Conservation (phyloP, 1,140 invertebrate genomes). For the Lepidurus packardi region DNA sequence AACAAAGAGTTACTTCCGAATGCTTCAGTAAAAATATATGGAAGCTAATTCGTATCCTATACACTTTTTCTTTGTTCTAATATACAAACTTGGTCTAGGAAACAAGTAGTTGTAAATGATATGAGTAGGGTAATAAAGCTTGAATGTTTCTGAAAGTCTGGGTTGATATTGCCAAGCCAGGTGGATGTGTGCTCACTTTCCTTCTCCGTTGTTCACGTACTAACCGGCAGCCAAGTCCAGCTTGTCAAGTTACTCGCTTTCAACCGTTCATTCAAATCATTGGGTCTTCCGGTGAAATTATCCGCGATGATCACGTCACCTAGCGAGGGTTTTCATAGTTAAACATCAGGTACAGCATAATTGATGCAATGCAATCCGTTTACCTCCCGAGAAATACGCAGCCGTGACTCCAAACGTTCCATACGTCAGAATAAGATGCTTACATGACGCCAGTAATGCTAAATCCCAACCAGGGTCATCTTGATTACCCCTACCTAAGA, state of each 20-base stretch:
- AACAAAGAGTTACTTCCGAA: too few relatives aligned
- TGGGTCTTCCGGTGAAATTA: slow-evolving; percentile 23
- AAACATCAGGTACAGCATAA: not conserved
- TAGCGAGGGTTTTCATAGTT: not conserved
- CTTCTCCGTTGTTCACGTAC: too few relatives aligned
- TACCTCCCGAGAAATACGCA: slow-evolving; percentile 28
- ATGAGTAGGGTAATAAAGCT: too few relatives aligned
- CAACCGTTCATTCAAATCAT: slow-evolving; percentile 26
- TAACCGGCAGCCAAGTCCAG: slow-evolving; percentile 23
- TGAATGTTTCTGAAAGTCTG: too few relatives aligned
- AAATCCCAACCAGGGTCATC: slow-evolving; percentile 25
- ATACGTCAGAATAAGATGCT: slow-evolving; percentile 26
- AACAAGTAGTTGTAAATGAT: too few relatives aligned
- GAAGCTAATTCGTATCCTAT: too few relatives aligned
- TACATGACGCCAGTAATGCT: slow-evolving; percentile 20
- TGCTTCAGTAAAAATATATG: too few relatives aligned
- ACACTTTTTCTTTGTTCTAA: too few relatives aligned
- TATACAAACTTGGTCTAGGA: too few relatives aligned
- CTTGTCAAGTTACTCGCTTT: not conserved
- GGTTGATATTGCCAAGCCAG: too few relatives aligned
- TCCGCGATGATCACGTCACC: slow-evolving; percentile 29
- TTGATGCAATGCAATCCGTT: not conserved
- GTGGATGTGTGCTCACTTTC: too few relatives aligned
- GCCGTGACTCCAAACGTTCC: slow-evolving; percentile 26
- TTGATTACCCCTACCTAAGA: slow-evolving; percentile 22